These are phyloP conservation scores for Adela reaumurella DNA, from an alignment of 2,888 invertebrate genomes.

Conservation along the genomic window DNA sequence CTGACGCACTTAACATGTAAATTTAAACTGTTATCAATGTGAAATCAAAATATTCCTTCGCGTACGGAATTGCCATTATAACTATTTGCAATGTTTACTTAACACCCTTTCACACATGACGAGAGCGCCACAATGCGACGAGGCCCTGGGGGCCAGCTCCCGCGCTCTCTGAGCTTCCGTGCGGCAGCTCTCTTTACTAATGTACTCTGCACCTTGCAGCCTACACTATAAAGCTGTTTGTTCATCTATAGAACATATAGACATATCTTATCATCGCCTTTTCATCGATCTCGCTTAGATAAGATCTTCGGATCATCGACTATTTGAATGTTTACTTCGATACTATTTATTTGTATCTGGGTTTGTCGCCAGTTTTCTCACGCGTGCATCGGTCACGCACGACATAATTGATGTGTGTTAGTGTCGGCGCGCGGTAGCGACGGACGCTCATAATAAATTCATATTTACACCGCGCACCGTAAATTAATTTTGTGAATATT, in stretches of 20 bases:
- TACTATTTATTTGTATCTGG: slow-evolving; percentile 55
- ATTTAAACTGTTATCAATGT: slow-evolving; percentile 42
- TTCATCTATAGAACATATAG: no score
- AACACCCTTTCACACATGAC: slow-evolving; percentile 58
- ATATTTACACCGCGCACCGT: no score
- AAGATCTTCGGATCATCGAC: no score
- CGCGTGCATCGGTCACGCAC: slow-evolving; percentile 20
- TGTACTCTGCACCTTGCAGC: background rate
- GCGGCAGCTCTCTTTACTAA: no score
- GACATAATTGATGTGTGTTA: background rate
- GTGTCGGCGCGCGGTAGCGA: background rate
- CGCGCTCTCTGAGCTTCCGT: slow-evolving; percentile 4
- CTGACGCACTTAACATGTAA: slow-evolving; percentile 41
- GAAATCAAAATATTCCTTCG: slow-evolving; percentile 27
- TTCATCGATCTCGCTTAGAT: no score
- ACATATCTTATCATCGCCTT: no score
- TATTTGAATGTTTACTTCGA: slow-evolving; percentile 26
- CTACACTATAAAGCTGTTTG: background rate
- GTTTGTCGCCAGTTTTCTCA: slow-evolving; percentile 56
- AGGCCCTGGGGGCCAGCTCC: slow-evolving; percentile 18
- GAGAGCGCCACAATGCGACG: slow-evolving; percentile 38
- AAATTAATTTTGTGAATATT: no score
- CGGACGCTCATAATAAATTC: background rate
- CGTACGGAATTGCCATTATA: slow-evolving; percentile 50
- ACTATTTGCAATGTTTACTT: slow-evolving; percentile 59